Evolutionary conservation across 2,797 vertebrate species (phyloP), one percentile per base, ranked within the genome.

Genomic region (Heliangelus exortis): DNA sequence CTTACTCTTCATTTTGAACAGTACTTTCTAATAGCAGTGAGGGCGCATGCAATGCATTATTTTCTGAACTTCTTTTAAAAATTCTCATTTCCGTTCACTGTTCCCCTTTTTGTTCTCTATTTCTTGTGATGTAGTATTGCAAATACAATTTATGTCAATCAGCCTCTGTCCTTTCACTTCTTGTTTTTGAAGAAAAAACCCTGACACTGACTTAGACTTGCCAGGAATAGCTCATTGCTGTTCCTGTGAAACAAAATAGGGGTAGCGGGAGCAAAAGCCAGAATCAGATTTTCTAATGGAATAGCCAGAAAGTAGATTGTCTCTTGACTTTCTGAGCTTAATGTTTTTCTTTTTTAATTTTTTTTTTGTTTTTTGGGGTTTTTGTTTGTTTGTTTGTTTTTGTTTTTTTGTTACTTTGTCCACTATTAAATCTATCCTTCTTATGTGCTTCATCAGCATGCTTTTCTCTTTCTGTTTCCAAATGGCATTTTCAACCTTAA

Each of bases 91-190:
- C 36, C 92, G 61, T 23, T 21, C 90, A 93, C 61, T 54, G 10
- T 13, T 87, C 41, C 68, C 50, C 34, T 84, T 88, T 84, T 93
- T 51, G 25, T 83, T 87, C 43, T 88, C 19, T 6, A 8, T 72
- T 71, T 95, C 62, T 89, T 87, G 31, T 1, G 7, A 48, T 50
- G 19, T 3, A 23, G 50, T 80, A 47, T 69, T 68, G 39, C 45
- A 90, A 93, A 89, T 91, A 82, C 17, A 31, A 69, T 84, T 89
- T 89, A 90, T 87, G 9, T 72, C 80, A 84, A 26, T 84, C 91
- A 81, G 10, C 47, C 87, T 94, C 86, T 92, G 84, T 78, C 89
- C 58, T 91, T 72, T 57, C 31, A 41, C 17, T 80, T 93, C 41
- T 28, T 47, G 31, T 89, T 59, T 90, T 89, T 78, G 26, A 76